A percentile compares a stretch with the other conserved stretches of the same genome.
phyloP scores from a whole-genome alignment of 2,113 vertebrate species.

The Diglossa brunneiventris region DNA sequence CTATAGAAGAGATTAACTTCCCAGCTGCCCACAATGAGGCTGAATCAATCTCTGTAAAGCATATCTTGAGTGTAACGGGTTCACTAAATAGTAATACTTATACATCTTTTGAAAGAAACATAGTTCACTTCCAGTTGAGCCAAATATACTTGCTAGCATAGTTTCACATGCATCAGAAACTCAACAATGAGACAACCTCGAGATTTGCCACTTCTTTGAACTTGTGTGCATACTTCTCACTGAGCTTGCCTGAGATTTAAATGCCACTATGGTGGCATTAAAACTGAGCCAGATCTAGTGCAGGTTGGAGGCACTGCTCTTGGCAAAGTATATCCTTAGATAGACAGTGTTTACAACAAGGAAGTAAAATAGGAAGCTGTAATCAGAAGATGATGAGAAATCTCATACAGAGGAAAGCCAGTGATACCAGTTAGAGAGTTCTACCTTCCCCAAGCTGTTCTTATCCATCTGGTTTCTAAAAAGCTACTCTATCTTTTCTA shows the following conservation, averaged over 20 bases:
- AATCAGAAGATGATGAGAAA: conserved; percentile 20
- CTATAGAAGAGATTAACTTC: conserved; percentile 68
- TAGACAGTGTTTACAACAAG: conserved; percentile 11
- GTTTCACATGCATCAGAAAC: conserved; percentile 27
- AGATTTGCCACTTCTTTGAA: neutral
- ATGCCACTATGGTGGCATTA: neutral
- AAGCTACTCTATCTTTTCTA: neutral
- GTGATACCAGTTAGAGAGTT: neutral
- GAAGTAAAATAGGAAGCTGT: conserved; percentile 24
- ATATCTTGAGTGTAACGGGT: conserved; percentile 14
- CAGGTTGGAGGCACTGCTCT: neutral
- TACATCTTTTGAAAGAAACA: conserved; percentile 16
- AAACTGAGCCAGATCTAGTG: neutral
- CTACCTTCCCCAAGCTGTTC: conserved; percentile 39
- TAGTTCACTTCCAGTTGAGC: neutral
- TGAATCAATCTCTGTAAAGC: conserved; percentile 52
- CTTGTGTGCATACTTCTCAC: neutral
- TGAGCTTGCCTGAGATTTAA: neutral
- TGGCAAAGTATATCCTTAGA: neutral
- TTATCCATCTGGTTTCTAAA: conserved; percentile 37
- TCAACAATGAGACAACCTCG: neutral
- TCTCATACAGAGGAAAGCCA: neutral
- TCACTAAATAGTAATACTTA: conserved; percentile 27
- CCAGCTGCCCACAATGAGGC: conserved; percentile 37
- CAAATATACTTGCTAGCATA: neutral